Evolutionary conservation across 2,888 invertebrate species (phyloP), one percentile per base, ranked within the genome.

Genomic region (Habrosyne pyritoides): DNA sequence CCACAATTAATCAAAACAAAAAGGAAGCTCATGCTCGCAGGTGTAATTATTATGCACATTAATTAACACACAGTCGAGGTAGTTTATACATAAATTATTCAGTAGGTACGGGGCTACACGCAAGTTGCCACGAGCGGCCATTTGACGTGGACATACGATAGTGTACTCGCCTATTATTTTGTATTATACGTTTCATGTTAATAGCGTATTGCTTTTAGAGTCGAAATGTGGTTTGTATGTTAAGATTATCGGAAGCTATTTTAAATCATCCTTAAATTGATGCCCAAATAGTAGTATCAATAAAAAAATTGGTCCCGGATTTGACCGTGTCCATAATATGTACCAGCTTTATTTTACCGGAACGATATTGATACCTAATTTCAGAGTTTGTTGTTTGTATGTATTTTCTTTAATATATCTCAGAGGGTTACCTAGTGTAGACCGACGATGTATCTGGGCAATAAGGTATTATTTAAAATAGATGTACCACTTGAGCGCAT

Each of bases 41-140:
- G 85, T 84, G 83, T 89, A 88, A 90, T 92, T 91, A 91, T 89
- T 91, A 91, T 91, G 89, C 89, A 91, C 91, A 91, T 91, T 91
- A 90, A 92, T 92, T 91, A 91, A 86, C 82, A 70, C 67, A 66
- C 76, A 71, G 73, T 69, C 75, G 77, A 79, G 80, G 77, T 79
- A 71, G 78, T 72, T 77, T 73, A 79, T 77, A 79, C 75, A 85
- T 88, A 84, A 79, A 87, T 89, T 87, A 90, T 86, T 86, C 83
- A 83, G 76, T 74, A 77, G 71, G 70, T 75, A 33, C 65, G 62
- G 63, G 12, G 33, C 33, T 69, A 78, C 88, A 89, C 87, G 88
- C 88, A 81, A 87, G n/a, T n/a, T 30, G 28, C 14, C 87, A 89
- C 87, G 89, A 87, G 81, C 87, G 18, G 28, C 28, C 50, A 10